Evolutionary conservation across 2,113 vertebrate genomes (phyloP), one percentile per base, ranked within the genome.

Genomic region (Limanda limanda): DNA sequence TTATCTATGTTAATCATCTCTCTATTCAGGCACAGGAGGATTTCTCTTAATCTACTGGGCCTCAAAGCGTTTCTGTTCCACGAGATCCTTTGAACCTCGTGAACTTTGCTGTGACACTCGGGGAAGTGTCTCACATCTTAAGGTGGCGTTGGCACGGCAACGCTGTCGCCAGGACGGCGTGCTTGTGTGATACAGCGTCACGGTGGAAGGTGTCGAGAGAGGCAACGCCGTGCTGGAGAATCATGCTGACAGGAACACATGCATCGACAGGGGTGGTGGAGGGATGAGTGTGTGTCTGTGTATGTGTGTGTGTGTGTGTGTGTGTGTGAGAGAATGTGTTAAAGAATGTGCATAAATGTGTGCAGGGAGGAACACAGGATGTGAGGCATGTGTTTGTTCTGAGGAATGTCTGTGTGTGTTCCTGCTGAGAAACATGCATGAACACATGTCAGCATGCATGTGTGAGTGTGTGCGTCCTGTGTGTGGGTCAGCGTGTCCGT

Each of bases 91-190:
- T n/a, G n/a, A n/a, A n/a, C 75, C 81, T 75, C 69, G 40, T 79
- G 54, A 76, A 90, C 78, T 87, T 87, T 79, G 60, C 71, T 17
- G 60, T 66, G 79, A 81, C 85, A 87, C 83, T 76, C 81, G 7
- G 84, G 83, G 52, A 87, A 83, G 78, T 68, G 81, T 87, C 82
- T 88, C 58, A 68, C 85, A 61, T 87, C 74, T 82, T 65, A 40
- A 78, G 74, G 86, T 73, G 90, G 74, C 67, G 84, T 92, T 88
- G 91, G 86, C 85, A 90, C 35, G 54, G 91, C 89, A 88, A 91
- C 86, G 68, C 70, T 54, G 79, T 77, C 59, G 56, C 81, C 27
- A 31, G 27, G 5, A 31, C 27, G 74, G 17, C 61, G 79, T 20
- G 74, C 74, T 65, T 0, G 74, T 62, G 72, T 85, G 70, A 60